A percentile compares a stretch with the other conserved stretches of the same genome.
These are phyloP conservation scores for Tautogolabrus adspersus DNA, from an alignment of 2,113 vertebrate genomes.

Conservation along the genomic window DNA sequence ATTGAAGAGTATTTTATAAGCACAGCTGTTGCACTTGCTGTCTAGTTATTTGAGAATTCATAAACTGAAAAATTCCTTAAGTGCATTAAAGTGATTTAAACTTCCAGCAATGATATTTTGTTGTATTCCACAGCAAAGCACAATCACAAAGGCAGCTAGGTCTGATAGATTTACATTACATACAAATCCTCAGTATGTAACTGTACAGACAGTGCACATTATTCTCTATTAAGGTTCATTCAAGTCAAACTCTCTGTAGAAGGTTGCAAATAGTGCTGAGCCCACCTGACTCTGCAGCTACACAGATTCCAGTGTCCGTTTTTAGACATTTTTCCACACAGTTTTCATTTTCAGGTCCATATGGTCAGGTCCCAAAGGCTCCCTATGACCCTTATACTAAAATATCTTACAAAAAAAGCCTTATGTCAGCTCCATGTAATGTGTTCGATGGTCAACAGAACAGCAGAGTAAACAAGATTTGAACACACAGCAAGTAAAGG, in stretches of 20 bases:
- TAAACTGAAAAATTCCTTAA: constrained; percentile 32
- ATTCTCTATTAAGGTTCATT: too few relatives aligned
- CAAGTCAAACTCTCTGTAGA: neutral
- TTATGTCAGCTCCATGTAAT: too few relatives aligned
- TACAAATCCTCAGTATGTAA: neutral
- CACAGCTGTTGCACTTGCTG: neutral
- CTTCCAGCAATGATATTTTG: neutral
- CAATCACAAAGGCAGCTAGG: neutral
- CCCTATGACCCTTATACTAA: neutral
- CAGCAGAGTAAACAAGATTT: too few relatives aligned
- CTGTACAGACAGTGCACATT: too few relatives aligned
- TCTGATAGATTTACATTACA: neutral
- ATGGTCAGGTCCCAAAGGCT: neutral
- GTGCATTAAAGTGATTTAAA: constrained; percentile 8
- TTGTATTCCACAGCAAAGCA: neutral
- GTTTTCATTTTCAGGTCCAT: too few relatives aligned
- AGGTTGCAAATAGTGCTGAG: neutral
- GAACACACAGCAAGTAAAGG: too few relatives aligned
- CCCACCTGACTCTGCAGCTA: constrained; percentile 10
- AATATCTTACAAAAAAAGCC: too few relatives aligned
- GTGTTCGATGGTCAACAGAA: too few relatives aligned
- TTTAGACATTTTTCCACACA: too few relatives aligned
- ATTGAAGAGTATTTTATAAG: neutral
- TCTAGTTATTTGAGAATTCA: neutral
- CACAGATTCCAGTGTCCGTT: neutral